Evolutionary conservation across 2,113 vertebrate species (phyloP), one percentile per base, ranked within the genome.

Genomic region (Chaetodon trifascialis): DNA sequence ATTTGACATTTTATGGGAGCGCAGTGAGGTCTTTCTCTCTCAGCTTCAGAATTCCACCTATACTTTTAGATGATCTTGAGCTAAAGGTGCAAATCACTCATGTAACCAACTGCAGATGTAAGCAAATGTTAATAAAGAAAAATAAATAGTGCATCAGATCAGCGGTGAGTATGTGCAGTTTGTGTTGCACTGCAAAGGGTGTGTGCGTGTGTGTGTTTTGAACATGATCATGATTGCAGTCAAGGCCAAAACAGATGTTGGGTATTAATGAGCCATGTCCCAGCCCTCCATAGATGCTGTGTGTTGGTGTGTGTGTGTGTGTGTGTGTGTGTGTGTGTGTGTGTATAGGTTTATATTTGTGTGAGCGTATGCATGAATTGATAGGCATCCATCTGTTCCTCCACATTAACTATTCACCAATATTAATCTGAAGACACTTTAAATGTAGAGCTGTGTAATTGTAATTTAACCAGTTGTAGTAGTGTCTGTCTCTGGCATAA

Each of bases 211-310:
- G 30, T 30, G 4, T 36, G 66, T 52, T 47, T 54, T 64, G 23
- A 64, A 36, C 62, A 49, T 46, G n/a, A 70, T 76, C 17, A 59
- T 80, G 52, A 84, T 75, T 67, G 54, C 72, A 82, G 63, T 76
- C 54, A 21, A 72, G 76, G 42, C 67, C 76, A 81, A 83, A 80
- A 80, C 92, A 93, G 91, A 92, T 91, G 91, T 79, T 89, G 3
- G 68, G 80, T 83, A 76, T 82, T 93, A 92, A 93, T 93, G 90
- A 92, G 83, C 74, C 79, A 62, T 52, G 30, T 84, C 85, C 63
- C 75, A 63, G 17, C 40, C 23, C 75, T 80, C 40, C 69, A 68
- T 77, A 55, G 84, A 69, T 71, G 56, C 21, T 58, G 34, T 73
- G 54, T 70, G 62, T 40, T 69, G 21, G 21, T 78, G n/a, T 38